A percentile compares a stretch with the other conserved stretches of the same genome.
These are phyloP conservation scores for Porphyrio hochstetteri DNA, from an alignment of 2,113 vertebrate genomes.

Conservation along the genomic window DNA sequence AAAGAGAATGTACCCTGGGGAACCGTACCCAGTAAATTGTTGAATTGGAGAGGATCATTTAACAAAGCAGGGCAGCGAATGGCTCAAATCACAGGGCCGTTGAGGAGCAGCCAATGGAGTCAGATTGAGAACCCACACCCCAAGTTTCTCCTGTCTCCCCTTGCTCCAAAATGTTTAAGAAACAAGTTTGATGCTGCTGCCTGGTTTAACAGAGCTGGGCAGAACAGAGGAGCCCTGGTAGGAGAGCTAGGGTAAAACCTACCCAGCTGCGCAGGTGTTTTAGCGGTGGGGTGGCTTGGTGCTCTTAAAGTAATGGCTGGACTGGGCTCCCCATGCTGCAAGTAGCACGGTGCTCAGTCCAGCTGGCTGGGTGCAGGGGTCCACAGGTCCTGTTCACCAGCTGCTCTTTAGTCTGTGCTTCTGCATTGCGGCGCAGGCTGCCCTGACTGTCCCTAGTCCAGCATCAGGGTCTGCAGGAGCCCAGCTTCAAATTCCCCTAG, in stretches of 20 bases:
- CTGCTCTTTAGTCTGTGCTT: neutral
- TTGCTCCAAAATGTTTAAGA: neutral
- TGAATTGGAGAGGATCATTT: neutral
- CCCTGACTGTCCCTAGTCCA: neutral
- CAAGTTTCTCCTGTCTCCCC: neutral
- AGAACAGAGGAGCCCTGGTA: neutral
- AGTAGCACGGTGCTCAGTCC: neutral
- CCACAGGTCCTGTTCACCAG: neutral
- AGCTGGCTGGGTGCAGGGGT: neutral
- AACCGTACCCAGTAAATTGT: neutral
- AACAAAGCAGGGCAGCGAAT: neutral
- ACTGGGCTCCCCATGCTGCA: accelerated
- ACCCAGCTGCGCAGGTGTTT: neutral
- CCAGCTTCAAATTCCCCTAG: neutral
- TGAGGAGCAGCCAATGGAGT: neutral
- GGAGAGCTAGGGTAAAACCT: neutral
- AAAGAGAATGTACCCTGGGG: neutral
- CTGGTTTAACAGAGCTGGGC: neutral
- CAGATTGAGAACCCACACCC: neutral
- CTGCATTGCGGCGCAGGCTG: neutral
- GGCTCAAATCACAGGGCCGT: neutral
- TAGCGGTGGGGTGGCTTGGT: neutral
- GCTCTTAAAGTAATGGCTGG: neutral
- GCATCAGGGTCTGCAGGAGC: neutral
- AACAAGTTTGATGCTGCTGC: neutral